A percentile compares a stretch with the other conserved stretches of the same genome.
These are phyloP conservation scores for Centroberyx gerrardi DNA, from an alignment of 2,797 vertebrate species.

Conservation along the genomic window DNA sequence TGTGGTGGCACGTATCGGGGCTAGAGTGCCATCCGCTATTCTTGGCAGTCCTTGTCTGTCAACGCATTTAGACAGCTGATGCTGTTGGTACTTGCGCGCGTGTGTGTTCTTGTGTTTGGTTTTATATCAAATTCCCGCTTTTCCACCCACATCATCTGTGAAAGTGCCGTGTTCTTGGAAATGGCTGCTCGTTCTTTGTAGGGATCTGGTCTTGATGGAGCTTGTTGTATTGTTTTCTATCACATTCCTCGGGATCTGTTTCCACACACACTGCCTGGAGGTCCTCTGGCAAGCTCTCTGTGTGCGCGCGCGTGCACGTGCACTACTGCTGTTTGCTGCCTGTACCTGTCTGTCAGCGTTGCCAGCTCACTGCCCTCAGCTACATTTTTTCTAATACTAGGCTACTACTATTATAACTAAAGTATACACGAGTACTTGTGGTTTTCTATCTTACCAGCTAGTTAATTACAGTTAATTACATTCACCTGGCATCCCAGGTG, in stretches of 20 bases:
- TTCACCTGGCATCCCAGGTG: background rate
- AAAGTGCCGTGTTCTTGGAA: no score
- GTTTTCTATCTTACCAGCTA: no score
- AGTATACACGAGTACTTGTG: no score
- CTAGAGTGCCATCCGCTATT: slow-evolving; percentile 16
- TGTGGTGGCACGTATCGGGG: slow-evolving; percentile 8
- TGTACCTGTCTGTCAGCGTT: no score
- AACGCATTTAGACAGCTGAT: slow-evolving; percentile 43
- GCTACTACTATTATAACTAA: background rate
- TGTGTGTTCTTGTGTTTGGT: background rate
- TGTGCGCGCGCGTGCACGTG: background rate
- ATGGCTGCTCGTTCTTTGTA: background rate
- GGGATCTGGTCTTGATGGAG: slow-evolving; percentile 36
- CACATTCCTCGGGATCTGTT: slow-evolving; percentile 57
- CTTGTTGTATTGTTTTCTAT: slow-evolving; percentile 51
- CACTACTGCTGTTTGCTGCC: no score
- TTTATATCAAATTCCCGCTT: background rate
- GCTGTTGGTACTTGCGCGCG: background rate
- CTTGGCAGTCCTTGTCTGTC: slow-evolving; percentile 42
- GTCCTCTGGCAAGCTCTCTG: slow-evolving; percentile 2
- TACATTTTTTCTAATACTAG: background rate
- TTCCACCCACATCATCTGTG: no score
- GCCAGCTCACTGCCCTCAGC: no score
- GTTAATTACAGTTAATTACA: background rate
- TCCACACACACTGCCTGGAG: slow-evolving; percentile 39